phyloP scores from a whole-genome alignment of 2,888 invertebrate genomes.

The Latrodectus elegans region DNA sequence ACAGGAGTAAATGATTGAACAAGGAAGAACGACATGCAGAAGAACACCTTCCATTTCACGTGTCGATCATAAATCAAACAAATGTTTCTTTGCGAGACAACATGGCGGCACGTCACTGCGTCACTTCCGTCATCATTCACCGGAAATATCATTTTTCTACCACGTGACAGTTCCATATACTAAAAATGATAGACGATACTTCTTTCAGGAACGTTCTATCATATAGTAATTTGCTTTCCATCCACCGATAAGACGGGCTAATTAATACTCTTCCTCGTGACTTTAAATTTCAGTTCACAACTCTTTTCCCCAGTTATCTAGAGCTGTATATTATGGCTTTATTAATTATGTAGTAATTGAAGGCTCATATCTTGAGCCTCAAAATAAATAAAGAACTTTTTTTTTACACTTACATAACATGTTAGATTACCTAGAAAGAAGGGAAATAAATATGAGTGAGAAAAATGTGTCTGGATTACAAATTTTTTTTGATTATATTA shows the following conservation, averaged over 20 bases:
- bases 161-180: constrained; percentile 24
- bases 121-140: constrained; percentile 30
- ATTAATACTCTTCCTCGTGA: not conserved
- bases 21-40: not conserved
- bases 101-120: constrained; percentile 27
- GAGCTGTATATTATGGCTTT: not conserved
- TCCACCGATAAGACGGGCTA: not conserved
- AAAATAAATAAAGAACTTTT: not conserved
- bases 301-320: not conserved
- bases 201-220: constrained; percentile 16
- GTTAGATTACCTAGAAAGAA: no score
- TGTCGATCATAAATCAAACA: constrained; percentile 23
- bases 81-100: constrained; percentile 10
- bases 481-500: no score
- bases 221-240: constrained; percentile 5
- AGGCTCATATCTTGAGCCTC: not conserved
- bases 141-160: constrained; percentile 21
- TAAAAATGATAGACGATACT: constrained; percentile 19
- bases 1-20: not conserved
- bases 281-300: not conserved
- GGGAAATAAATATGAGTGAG: no score
- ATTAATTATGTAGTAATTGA: not conserved
- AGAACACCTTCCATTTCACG: not conserved
- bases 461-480: no score
- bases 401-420: no score